A percentile compares a stretch with the other conserved stretches of the same genome.
Evolutionary conservation across 2,888 invertebrate genomes (phyloP).

Genomic region (Pterobdella sp.): DNA sequence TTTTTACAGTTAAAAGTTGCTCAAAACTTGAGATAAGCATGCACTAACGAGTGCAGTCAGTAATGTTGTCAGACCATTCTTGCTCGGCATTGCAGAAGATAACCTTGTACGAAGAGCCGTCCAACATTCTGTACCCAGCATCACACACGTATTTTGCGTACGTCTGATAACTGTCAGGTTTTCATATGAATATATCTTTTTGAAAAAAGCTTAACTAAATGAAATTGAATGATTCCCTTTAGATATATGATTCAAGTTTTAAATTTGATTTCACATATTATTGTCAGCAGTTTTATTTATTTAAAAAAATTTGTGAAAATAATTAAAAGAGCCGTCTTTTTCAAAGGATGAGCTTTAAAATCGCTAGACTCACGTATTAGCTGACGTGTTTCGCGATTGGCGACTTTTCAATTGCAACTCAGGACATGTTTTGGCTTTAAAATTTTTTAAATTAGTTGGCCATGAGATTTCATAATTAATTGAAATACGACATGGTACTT

Average conservation of each 20-base stretch:
- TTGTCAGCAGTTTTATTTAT: no score
- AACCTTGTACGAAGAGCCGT: constrained; percentile 35
- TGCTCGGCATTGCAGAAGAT: constrained; percentile 37
- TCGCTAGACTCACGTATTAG: no score
- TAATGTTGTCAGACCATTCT: constrained; percentile 39
- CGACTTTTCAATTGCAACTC: constrained; percentile 20
- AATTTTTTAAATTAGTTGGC: neutral
- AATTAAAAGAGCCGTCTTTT: no score
- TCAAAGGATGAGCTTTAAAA: no score
- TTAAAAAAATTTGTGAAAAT: no score
- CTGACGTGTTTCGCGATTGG: constrained; percentile 31
- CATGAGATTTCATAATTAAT: neutral
- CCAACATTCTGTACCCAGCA: constrained; percentile 35
- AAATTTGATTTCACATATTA: no score
- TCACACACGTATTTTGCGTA: constrained; percentile 36
- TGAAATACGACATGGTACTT: neutral
- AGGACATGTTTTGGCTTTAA: constrained; percentile 37
- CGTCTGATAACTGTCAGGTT: constrained; percentile 28
- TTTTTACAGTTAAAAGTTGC: neutral
- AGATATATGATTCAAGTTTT: no score
- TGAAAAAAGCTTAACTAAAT: no score
- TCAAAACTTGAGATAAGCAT: neutral
- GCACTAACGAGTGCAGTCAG: constrained; percentile 37
- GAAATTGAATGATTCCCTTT: no score
- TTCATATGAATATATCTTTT: no score